Evolutionary conservation across 2,797 vertebrate species (phyloP).

Genomic region (Gallirallus australis): DNA sequence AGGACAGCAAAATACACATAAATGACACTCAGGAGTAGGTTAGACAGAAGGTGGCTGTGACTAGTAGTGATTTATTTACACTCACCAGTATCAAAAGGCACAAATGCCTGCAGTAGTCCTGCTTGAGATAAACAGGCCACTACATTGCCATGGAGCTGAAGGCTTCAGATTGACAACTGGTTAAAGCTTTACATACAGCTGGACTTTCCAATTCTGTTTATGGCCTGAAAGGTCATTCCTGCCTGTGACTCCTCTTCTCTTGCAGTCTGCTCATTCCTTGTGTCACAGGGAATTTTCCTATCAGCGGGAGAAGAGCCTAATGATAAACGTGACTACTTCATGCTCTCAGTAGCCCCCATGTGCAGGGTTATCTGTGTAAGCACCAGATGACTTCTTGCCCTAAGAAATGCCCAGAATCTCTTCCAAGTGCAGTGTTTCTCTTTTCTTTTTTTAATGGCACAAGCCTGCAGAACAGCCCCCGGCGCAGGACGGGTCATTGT

Average conservation of each 20-base stretch:
- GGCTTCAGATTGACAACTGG: background rate
- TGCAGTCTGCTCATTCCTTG: background rate
- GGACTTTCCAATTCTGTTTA: background rate
- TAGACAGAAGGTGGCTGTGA: background rate
- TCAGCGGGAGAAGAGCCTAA: background rate
- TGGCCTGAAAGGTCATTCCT: background rate
- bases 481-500: background rate
- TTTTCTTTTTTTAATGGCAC: background rate
- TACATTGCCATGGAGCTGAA: background rate
- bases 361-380: background rate
- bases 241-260: background rate
- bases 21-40: background rate
- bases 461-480: background rate
- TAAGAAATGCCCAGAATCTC: background rate
- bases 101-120: background rate
- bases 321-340: background rate
- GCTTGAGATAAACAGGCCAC: background rate
- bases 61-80: background rate
- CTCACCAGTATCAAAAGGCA: background rate
- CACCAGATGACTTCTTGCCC: background rate
- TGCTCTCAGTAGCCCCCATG: background rate
- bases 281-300: background rate
- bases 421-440: background rate
- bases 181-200: background rate
- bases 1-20: background rate